Conservation (phyloP, 2,888 invertebrate species). For the Cactoblastis cactorum region DNA sequence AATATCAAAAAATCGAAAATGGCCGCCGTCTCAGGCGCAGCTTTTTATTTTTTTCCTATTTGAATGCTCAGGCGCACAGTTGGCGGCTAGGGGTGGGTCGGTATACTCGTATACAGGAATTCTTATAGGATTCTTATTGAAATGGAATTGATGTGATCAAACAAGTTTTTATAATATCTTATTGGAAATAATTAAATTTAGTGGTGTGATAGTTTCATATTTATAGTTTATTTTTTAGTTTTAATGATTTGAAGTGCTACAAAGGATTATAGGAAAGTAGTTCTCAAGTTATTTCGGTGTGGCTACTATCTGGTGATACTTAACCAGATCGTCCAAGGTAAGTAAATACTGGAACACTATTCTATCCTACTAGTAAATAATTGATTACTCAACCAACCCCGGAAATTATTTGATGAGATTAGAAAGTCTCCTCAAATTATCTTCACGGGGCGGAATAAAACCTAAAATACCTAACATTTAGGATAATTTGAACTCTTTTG, state of each 20-base stretch:
- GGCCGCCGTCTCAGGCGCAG: slow-evolving; percentile 49
- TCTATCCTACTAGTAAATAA: too few relatives aligned
- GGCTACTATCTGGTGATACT: too few relatives aligned
- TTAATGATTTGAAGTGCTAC: background rate
- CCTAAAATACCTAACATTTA: too few relatives aligned
- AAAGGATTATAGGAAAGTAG: background rate
- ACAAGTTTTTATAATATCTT: slow-evolving; percentile 7
- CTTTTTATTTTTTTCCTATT: slow-evolving; percentile 65
- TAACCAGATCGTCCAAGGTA: too few relatives aligned
- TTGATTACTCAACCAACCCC: too few relatives aligned
- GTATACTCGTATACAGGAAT: slow-evolving; percentile 27
- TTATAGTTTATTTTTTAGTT: background rate
- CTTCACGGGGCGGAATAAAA: too few relatives aligned
- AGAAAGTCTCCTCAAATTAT: too few relatives aligned
- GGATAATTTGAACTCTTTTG: too few relatives aligned
- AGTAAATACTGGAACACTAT: too few relatives aligned
- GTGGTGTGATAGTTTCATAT: background rate
- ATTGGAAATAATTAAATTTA: background rate
- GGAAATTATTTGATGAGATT: too few relatives aligned
- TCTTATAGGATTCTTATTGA: slow-evolving; percentile 6
- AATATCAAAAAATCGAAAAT: slow-evolving; percentile 42
- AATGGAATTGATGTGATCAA: slow-evolving; percentile 2
- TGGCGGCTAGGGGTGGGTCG: slow-evolving; percentile 41
- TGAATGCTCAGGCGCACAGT: slow-evolving; percentile 50
- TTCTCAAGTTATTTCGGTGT: background rate